phyloP scores from a whole-genome alignment of 1,140 invertebrate genomes.

The Ctenoplectra terminalis region DNA sequence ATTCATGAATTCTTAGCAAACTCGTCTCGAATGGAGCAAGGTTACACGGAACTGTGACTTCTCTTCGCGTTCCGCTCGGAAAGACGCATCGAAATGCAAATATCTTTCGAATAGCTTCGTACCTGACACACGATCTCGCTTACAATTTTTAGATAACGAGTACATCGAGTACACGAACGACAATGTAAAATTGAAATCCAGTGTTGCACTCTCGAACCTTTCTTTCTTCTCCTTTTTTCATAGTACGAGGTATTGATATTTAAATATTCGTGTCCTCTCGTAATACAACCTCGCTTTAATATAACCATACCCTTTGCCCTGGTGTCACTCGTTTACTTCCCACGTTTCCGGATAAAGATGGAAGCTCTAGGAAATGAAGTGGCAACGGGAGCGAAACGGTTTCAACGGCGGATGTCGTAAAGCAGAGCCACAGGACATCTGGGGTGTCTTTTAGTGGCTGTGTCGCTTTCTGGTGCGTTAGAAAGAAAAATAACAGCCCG shows the following conservation, averaged over 20 bases:
- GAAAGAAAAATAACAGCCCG: constrained; percentile 2
- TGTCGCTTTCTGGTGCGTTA: neutral
- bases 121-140: neutral
- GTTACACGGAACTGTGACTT: neutral
- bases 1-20: constrained; percentile 17
- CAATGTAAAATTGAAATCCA: neutral
- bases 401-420: constrained; percentile 64
- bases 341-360: neutral
- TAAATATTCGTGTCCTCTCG: constrained; percentile 1
- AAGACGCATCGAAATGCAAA: constrained; percentile 19
- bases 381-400: constrained; percentile 29
- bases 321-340: neutral
- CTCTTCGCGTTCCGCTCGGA: too few relatives aligned
- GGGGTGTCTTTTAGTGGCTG: constrained; percentile 51
- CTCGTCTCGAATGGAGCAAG: too few relatives aligned
- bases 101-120: neutral
- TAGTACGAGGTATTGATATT: neutral
- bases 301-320: too few relatives aligned
- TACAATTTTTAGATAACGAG: neutral
- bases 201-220: neutral
- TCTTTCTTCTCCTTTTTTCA: neutral
- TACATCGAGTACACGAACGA: neutral
- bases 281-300: constrained; percentile 10
- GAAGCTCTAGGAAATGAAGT: neutral
- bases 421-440: constrained; percentile 60